Evolutionary conservation across 2,113 vertebrate genomes (phyloP).

Genomic region (Puntigrus tetrazona): DNA sequence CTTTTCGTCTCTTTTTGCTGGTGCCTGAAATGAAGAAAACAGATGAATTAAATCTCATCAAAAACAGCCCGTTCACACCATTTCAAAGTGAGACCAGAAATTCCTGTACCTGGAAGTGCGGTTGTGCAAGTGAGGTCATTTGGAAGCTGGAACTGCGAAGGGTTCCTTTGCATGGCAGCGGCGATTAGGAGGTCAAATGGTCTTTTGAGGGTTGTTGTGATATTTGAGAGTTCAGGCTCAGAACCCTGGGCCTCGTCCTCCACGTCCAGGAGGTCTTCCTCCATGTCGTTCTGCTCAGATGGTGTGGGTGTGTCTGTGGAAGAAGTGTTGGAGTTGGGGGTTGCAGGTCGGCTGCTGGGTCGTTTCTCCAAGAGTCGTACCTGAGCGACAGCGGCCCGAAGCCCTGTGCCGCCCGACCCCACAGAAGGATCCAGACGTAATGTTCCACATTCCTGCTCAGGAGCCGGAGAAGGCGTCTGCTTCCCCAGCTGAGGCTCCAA

Average conservation of each 20-base stretch:
- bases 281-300: conserved; percentile 93
- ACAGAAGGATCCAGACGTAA: conserved; percentile 80
- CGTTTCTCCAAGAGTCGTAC: conserved; percentile 90
- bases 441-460: conserved; percentile 83
- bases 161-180: conserved; percentile 96
- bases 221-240: conserved; percentile 82
- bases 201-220: conserved; percentile 80
- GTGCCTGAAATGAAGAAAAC: conserved; percentile 77
- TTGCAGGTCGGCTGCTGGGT: conserved; percentile 88
- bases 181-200: conserved; percentile 97
- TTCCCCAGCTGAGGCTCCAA: conserved; percentile 84
- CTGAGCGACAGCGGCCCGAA: conserved; percentile 82
- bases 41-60: background rate
- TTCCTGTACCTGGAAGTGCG: conserved; percentile 89
- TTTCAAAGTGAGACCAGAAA: background rate
- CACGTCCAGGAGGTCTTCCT: conserved; percentile 91
- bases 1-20: conserved; percentile 94
- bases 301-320: conserved; percentile 89
- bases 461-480: conserved; percentile 84
- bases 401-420: conserved; percentile 72
- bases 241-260: conserved; percentile 87
- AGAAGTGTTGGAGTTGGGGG: conserved; percentile 93
- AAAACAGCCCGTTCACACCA: background rate
- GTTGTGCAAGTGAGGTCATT: conserved; percentile 97
- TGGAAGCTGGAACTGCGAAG: conserved; percentile 97